These are phyloP conservation scores for Phalacrocorax carbo DNA, from an alignment of 2,113 vertebrate species.

Conservation along the genomic window DNA sequence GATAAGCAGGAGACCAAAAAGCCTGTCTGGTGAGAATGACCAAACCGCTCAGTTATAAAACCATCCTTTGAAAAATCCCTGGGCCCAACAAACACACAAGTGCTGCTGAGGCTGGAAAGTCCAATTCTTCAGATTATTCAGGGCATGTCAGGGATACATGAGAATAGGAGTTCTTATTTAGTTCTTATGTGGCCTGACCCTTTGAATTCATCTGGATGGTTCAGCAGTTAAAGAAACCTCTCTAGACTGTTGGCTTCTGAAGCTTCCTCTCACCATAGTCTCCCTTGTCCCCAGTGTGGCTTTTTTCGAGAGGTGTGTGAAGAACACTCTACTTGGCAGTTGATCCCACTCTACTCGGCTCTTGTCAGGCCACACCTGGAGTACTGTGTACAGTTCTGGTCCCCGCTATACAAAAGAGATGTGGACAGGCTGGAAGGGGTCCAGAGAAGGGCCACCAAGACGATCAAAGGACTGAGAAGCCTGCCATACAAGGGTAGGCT, in stretches of 20 bases:
- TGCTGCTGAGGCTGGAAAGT: slow-evolving; percentile 31
- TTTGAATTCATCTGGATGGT: neutral
- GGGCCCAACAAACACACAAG: neutral
- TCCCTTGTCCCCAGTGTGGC: neutral
- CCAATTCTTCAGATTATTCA: neutral
- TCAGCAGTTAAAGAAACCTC: neutral
- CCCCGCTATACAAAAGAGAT: no score
- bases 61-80: slow-evolving; percentile 25
- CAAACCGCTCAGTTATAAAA: neutral
- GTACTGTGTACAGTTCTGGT: no score
- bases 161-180: neutral
- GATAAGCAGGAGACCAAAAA: slow-evolving; percentile 46
- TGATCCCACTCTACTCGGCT: no score
- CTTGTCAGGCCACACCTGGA: no score
- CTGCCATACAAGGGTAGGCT: no score
- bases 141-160: neutral
- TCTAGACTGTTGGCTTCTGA: neutral
- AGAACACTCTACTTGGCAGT: neutral
- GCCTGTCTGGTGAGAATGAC: slow-evolving; percentile 28
- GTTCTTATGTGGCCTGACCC: neutral
- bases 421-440: no score
- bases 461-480: no score
- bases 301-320: neutral
- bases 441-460: no score
- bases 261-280: neutral